Percentiles rank a stretch among this genome's conserved stretches.
phyloP scores from a whole-genome alignment of 2,888 invertebrate species.

The Mactromeris polynyma region DNA sequence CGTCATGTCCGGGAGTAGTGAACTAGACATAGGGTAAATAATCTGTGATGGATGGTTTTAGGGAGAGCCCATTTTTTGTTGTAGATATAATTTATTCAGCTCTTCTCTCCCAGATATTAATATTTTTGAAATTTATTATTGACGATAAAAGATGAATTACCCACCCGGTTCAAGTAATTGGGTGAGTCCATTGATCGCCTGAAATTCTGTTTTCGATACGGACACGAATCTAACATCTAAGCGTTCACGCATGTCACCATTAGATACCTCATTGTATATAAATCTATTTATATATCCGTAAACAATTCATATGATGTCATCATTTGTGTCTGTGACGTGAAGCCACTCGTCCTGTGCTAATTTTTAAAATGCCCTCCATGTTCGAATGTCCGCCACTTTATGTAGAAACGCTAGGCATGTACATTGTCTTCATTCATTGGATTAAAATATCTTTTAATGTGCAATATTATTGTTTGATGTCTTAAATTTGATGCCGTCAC shows the following conservation, averaged over 20 bases:
- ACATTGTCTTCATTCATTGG: slow-evolving; percentile 7
- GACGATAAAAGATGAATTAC: not conserved
- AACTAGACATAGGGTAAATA: slow-evolving; percentile 32
- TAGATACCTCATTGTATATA: slow-evolving; percentile 43
- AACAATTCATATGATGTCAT: slow-evolving; percentile 25
- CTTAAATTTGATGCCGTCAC: not conserved
- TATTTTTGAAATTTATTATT: not conserved
- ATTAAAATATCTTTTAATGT: slow-evolving; percentile 16
- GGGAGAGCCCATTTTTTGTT: slow-evolving; percentile 21
- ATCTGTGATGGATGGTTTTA: slow-evolving; percentile 34
- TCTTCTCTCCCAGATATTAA: slow-evolving; percentile 14
- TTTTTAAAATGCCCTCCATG: not conserved
- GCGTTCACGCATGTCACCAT: slow-evolving; percentile 21
- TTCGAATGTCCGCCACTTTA: not conserved
- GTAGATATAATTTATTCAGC: slow-evolving; percentile 51
- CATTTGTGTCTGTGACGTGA: not conserved
- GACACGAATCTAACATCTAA: not conserved
- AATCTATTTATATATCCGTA: slow-evolving; percentile 17
- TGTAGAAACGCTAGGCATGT: not conserved
- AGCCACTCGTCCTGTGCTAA: not conserved
- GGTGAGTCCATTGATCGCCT: not conserved
- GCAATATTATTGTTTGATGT: slow-evolving; percentile 17
- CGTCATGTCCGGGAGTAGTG: not conserved
- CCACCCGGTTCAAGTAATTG: not conserved
- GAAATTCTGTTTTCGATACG: not conserved